Evolutionary conservation across 2,113 vertebrate species (phyloP).

Genomic region (Dasypus novemcinctus): DNA sequence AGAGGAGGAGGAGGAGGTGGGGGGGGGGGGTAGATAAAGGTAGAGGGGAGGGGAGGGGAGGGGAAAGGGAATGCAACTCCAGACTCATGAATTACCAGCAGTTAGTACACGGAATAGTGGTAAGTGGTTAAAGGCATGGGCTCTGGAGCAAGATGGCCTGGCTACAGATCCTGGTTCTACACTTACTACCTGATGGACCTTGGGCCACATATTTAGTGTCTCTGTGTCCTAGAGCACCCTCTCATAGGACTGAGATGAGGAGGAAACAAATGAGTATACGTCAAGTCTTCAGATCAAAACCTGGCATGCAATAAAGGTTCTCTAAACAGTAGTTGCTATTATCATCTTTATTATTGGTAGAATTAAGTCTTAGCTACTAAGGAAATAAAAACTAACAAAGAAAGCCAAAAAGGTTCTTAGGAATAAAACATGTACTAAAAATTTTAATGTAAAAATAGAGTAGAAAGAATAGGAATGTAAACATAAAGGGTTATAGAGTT

Average conservation of each 20-base stretch:
- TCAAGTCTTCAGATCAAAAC: neutral
- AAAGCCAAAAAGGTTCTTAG: neutral
- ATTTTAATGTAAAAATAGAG: neutral
- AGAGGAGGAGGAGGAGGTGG: no score
- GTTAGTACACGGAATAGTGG: neutral
- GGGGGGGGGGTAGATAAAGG: no score
- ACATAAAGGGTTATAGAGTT: neutral
- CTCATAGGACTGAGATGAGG: neutral
- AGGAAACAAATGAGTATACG: neutral
- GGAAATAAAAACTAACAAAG: neutral
- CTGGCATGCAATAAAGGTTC: neutral
- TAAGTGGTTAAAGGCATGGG: neutral
- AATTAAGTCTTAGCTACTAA: neutral
- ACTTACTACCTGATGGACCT: neutral
- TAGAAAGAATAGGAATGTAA: neutral
- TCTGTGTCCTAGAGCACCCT: neutral
- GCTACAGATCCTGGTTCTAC: neutral
- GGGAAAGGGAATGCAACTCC: fast-evolving
- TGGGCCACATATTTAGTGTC: neutral
- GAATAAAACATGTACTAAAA: neutral
- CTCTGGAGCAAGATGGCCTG: neutral
- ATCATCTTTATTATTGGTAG: neutral
- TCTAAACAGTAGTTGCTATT: neutral
- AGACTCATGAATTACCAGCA: neutral
- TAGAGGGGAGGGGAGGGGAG: neutral